A percentile compares a stretch with the other conserved stretches of the same genome.
Evolutionary conservation across 2,113 vertebrate species (phyloP).

Genomic region (Reinhardtius hippoglossoides): DNA sequence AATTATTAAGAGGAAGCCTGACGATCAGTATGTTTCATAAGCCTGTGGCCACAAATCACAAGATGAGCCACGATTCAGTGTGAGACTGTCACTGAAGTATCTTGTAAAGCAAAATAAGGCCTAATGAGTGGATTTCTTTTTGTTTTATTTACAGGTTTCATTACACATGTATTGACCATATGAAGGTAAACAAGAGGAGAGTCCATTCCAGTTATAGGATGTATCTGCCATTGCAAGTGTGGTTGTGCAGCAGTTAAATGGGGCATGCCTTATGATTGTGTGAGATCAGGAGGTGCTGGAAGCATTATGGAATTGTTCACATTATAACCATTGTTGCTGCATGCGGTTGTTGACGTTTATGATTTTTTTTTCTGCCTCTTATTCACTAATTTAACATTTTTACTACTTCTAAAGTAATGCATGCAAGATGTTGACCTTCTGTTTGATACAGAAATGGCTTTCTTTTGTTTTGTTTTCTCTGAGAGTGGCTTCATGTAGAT

Average conservation of each 20-base stretch:
- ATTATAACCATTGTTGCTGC: slow-evolving; percentile 87
- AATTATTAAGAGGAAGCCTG: slow-evolving; percentile 47
- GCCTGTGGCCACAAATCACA: slow-evolving; percentile 26
- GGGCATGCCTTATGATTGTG: slow-evolving; percentile 96
- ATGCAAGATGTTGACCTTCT: slow-evolving; percentile 81
- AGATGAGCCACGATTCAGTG: background rate
- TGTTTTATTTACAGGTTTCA: slow-evolving; percentile 70
- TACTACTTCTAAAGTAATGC: slow-evolving; percentile 78
- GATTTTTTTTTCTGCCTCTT: slow-evolving; percentile 45
- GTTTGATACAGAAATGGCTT: slow-evolving; percentile 74
- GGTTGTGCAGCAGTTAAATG: slow-evolving; percentile 80
- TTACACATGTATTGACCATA: slow-evolving; percentile 77
- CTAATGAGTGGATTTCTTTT: slow-evolving; percentile 24
- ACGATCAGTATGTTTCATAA: slow-evolving; percentile 40
- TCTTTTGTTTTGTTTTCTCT: slow-evolving; percentile 57
- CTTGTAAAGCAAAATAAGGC: background rate
- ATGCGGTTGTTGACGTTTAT: slow-evolving; percentile 92
- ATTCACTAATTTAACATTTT: slow-evolving; percentile 65
- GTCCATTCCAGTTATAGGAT: slow-evolving; percentile 63
- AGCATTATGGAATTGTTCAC: slow-evolving; percentile 87
- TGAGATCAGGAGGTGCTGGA: slow-evolving; percentile 76
- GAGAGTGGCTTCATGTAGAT: slow-evolving; percentile 77
- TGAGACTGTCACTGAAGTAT: background rate
- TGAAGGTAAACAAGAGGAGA: slow-evolving; percentile 79
- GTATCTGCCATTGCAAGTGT: slow-evolving; percentile 74